Evolutionary conservation across 1,140 invertebrate genomes (phyloP).

Genomic region (Mactra quadrangularis): DNA sequence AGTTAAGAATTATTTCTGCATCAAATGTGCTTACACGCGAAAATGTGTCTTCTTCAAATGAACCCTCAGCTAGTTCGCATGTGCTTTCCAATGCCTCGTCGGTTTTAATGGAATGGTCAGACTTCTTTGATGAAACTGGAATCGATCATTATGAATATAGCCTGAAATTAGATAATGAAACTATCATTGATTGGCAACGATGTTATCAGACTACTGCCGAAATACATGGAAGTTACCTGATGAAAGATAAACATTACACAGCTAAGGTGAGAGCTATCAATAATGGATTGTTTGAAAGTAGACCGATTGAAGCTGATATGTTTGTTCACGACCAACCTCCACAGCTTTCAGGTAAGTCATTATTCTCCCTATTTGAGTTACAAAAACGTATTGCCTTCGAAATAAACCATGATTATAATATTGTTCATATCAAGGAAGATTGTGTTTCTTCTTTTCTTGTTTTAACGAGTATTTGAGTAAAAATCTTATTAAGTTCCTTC

Average conservation of each 20-base stretch:
- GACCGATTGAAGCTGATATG: not conserved
- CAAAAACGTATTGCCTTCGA: too few relatives aligned
- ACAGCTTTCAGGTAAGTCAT: slow-evolving; percentile 4
- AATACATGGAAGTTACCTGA: slow-evolving; percentile 3
- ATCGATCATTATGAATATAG: slow-evolving; percentile 23
- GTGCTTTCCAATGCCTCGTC: not conserved
- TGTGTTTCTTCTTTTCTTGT: too few relatives aligned
- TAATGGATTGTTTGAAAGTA: not conserved
- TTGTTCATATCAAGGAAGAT: too few relatives aligned
- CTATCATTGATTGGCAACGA: not conserved
- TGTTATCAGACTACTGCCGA: not conserved
- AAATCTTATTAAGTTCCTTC: too few relatives aligned
- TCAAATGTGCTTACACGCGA: too few relatives aligned
- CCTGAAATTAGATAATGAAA: not conserved
- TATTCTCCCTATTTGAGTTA: not conserved
- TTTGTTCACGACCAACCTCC: not conserved
- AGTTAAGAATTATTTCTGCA: not conserved
- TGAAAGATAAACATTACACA: not conserved
- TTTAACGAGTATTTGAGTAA: too few relatives aligned
- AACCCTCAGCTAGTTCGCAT: not conserved
- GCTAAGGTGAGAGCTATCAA: slow-evolving; percentile 26
- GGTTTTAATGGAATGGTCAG: slow-evolving; percentile 1
- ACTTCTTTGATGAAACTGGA: slow-evolving; percentile 2
- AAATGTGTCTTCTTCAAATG: too few relatives aligned
- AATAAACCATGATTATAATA: too few relatives aligned